Percentiles rank a stretch among this genome's conserved stretches.
Conservation (phyloP, 1,140 invertebrate genomes). For the Arctopsyche grandis region DNA sequence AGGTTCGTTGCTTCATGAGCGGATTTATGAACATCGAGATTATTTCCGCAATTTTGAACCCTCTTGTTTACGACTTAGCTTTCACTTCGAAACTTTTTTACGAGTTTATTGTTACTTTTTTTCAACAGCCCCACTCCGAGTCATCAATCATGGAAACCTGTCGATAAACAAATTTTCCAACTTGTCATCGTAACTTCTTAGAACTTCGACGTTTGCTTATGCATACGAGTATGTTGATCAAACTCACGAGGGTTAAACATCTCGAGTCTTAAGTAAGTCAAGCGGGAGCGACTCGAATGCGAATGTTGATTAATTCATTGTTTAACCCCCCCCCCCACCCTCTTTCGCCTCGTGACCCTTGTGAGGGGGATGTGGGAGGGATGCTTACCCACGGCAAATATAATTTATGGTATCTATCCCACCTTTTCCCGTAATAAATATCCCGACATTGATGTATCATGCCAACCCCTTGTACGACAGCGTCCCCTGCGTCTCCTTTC, state of each 20-base stretch:
- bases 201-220: too few relatives aligned
- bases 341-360: not conserved
- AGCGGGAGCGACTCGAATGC: too few relatives aligned
- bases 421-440: conserved; percentile 37
- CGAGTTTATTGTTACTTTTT: not conserved
- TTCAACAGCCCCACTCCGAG: not conserved
- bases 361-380: too few relatives aligned
- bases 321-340: too few relatives aligned
- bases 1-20: not conserved
- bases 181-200: not conserved
- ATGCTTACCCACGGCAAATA: conserved; percentile 35
- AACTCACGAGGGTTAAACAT: too few relatives aligned
- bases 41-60: not conserved
- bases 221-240: too few relatives aligned
- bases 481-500: not conserved
- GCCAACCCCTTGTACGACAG: conserved; percentile 28
- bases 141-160: not conserved
- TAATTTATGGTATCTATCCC: conserved; percentile 48
- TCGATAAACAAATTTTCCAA: conserved; percentile 1
- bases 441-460: conserved; percentile 53
- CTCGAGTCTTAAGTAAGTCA: too few relatives aligned
- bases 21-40: not conserved
- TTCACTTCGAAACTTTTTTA: not conserved
- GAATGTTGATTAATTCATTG: too few relatives aligned
- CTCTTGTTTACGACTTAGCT: not conserved